phyloP scores from a whole-genome alignment of 2,888 invertebrate species.

The Idaea aversata region DNA sequence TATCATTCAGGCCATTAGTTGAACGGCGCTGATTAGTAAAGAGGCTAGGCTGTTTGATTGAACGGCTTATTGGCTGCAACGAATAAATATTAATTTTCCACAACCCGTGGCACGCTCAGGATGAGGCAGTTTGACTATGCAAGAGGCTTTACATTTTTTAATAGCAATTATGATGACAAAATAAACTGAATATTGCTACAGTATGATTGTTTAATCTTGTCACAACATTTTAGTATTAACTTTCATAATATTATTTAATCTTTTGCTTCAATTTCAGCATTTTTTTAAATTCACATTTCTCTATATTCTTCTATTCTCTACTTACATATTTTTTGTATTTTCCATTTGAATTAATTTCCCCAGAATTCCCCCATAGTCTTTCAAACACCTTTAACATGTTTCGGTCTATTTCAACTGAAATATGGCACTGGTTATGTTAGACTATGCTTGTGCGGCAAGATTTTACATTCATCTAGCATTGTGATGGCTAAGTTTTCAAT shows the following conservation, averaged over 20 bases:
- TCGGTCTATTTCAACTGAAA: conserved; percentile 25
- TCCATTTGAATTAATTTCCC: conserved; percentile 35
- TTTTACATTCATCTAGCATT: conserved; percentile 43
- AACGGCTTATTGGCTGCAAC: too few relatives aligned
- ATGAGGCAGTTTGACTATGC: neutral
- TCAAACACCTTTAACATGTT: conserved; percentile 39
- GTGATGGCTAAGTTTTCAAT: conserved; percentile 78
- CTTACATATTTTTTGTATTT: neutral
- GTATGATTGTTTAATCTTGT: conserved; percentile 41
- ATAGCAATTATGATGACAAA: conserved; percentile 53
- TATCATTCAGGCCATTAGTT: too few relatives aligned
- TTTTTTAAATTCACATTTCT: neutral
- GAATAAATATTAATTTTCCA: too few relatives aligned
- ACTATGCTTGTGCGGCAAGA: conserved; percentile 4
- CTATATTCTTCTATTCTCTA: neutral
- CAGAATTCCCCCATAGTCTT: conserved; percentile 22
- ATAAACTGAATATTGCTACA: conserved; percentile 50
- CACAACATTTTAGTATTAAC: conserved; percentile 23
- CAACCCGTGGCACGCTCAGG: neutral
- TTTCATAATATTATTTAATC: neutral
- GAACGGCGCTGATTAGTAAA: too few relatives aligned
- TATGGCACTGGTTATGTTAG: conserved; percentile 31
- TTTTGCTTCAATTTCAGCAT: too few relatives aligned
- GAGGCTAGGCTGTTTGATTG: too few relatives aligned
- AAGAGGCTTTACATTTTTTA: neutral